Base-by-base conservation (phyloP, 2,113 vertebrate species). In the Perca flavescens region DNA sequence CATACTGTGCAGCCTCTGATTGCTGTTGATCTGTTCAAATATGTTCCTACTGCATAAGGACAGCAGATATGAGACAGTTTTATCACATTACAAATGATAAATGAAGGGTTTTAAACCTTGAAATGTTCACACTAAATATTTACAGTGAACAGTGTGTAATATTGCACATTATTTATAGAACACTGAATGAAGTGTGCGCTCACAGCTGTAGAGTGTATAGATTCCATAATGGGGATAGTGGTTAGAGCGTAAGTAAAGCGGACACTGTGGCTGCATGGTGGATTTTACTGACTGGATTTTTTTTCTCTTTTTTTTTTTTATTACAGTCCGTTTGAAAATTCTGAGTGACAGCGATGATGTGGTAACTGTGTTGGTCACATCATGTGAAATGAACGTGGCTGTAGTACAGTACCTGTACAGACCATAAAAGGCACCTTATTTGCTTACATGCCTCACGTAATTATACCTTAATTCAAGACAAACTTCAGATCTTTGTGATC, bases 151-250 rank as follows among this genome's bases (percentile, higher is more conserved):
- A 63, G 22, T 47, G 60, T 52, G 34, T 22, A 47, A 57, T 43
- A 43, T 28, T 3, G 0, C 40, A 57, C 13, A 6, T 80, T 21
- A 0, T 58, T 74, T n/a, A 17, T 1, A 58, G 61, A 64, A 13
- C 40, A 25, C 34, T 58, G 61, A 46, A 65, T 52, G 47, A 64
- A 67, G 53, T 71, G 49, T 12, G 60, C 36, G 31, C 64, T 63
- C 14, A 74, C 25, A 68, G 62, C 71, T 66, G 71, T 28, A 28
- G 8, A 28, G 8, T 58, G 47, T 63, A 50, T 21, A 61, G 15
- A 25, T 52, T 49, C n/a, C 9, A 6, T 11, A 21, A 57, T 58
- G 14, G 25, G 28, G 16, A 21, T 10, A 13, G 58, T 13, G 5
- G 47, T 57, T 40, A 21, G 9, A 22, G 53, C 1, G 3, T 16